Base-by-base conservation (phyloP, 2,797 vertebrate species). In the Zenarchopterus dispar region DNA sequence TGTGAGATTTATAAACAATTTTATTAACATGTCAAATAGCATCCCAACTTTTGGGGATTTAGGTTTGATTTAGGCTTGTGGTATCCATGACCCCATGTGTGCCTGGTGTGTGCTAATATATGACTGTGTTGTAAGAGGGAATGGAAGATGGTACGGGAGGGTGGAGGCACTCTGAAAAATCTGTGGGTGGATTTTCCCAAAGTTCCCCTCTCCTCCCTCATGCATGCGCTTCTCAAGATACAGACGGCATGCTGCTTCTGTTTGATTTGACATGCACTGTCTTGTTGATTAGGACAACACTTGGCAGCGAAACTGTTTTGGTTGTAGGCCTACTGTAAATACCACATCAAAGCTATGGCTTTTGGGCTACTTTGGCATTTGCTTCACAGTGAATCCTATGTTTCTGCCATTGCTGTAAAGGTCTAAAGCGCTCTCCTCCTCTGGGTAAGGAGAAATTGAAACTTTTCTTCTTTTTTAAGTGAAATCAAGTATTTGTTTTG, bases 191-290 rank as follows among this genome's bases (percentile, higher is more conserved):
- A 84, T 89, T 74, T 80, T 76, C 80, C 74, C 73, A 72, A 81
- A 54, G 9, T 46, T 46, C 66, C n/a, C 11, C 81, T 82, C 78
- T 81, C 84, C 72, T 79, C 75, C 70, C 80, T 80, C 53, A 76
- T 81, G 80, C 75, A 79, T 88, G 82, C 57, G 74, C 80, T 84
- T 88, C 83, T 82, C 73, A 84, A 93, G 90, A 90, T 90, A 86
- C 62, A 75, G 89, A 77, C 81, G 62, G 79, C 89, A 80, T 47
- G 81, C 82, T 75, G 83, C 85, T 89, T 84, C 78, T 82, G 84
- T 93, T 86, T 89, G 85, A 89, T 91, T 91, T 86, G 51, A 83
- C 87, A 88, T 89, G 80, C 65, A 76, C 88, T 85, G 87, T 90
- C 86, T 90, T 89, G 82, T 73, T 88, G 88, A 91, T 91, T 86